phyloP scores from a whole-genome alignment of 1,140 invertebrate genomes.

The Caenorhabditis tropicalis region DNA sequence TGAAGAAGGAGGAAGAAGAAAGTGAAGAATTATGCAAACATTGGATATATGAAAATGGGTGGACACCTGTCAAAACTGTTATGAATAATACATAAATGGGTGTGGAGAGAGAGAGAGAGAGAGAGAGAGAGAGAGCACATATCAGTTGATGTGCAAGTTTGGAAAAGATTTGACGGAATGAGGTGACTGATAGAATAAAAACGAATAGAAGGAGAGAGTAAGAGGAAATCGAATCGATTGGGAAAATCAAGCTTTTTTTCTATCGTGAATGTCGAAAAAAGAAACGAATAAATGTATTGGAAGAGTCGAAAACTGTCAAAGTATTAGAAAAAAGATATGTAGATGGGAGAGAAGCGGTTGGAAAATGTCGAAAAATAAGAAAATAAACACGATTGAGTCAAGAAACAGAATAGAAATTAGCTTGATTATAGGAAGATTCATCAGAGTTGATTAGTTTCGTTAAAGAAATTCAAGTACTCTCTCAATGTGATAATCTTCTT shows the following conservation, averaged over 20 bases:
- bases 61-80: constrained; percentile 41
- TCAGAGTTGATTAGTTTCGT: not conserved
- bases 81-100: constrained; percentile 21
- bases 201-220: not conserved
- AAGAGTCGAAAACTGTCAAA: too few relatives aligned
- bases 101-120: constrained; percentile 1
- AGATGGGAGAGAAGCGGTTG: not conserved
- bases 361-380: not conserved
- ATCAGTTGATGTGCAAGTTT: not conserved
- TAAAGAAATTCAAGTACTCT: not conserved
- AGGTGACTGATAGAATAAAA: not conserved
- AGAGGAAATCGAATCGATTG: not conserved
- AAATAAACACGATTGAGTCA: not conserved
- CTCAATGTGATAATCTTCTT: not conserved
- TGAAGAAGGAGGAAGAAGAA: not conserved
- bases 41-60: not conserved
- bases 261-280: too few relatives aligned
- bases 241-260: not conserved
- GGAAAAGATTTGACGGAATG: not conserved
- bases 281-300: too few relatives aligned
- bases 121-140: not conserved
- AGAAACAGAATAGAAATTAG: not conserved
- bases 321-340: not conserved
- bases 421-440: not conserved
- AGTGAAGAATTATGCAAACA: constrained; percentile 7